Evolutionary conservation across 2,113 vertebrate genomes (phyloP).

Genomic region (Pampusana beccarii): DNA sequence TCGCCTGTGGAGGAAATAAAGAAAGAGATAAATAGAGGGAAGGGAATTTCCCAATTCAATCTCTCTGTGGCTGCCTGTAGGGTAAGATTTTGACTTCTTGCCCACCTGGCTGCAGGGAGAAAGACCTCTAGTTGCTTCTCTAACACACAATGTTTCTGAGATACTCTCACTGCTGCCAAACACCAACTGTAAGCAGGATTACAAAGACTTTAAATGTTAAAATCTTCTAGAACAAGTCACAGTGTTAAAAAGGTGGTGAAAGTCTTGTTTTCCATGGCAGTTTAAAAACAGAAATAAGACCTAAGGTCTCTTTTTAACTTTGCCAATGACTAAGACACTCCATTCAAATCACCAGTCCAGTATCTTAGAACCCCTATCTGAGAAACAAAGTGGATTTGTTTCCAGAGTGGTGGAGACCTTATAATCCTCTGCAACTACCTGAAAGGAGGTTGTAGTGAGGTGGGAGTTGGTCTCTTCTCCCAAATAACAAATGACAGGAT

Average conservation of each 20-base stretch:
- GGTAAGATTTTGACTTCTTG: not conserved
- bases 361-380: not conserved
- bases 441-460: not conserved
- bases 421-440: not conserved
- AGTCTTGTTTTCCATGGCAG: not conserved
- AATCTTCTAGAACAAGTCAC: not conserved
- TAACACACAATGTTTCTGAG: not conserved
- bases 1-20: constrained; percentile 76
- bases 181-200: not conserved
- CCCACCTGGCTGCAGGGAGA: not conserved
- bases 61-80: not conserved
- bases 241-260: not conserved
- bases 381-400: not conserved
- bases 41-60: not conserved
- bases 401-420: not conserved
- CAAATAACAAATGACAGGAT: not conserved
- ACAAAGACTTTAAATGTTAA: not conserved
- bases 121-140: not conserved
- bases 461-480: not conserved
- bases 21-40: not conserved
- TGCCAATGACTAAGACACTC: not conserved
- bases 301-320: not conserved
- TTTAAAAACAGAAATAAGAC: not conserved
- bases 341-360: not conserved
- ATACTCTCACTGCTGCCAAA: not conserved